Conservation (phyloP, 2,888 invertebrate genomes). For the Rotaria sp. region DNA sequence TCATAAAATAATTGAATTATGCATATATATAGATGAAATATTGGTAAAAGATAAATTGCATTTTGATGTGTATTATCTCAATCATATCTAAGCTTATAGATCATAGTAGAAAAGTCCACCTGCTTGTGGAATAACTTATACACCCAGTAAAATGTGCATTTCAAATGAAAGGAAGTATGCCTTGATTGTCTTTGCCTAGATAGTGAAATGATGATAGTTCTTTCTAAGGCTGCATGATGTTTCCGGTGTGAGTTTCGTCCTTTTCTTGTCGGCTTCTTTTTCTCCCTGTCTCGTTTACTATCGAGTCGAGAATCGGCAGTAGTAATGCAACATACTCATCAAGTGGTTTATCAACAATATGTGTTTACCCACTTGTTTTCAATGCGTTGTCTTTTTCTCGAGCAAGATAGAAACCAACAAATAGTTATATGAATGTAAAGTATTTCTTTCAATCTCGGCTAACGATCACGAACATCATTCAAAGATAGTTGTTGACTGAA, state of each 20-base stretch:
- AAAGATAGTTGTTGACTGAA: neutral
- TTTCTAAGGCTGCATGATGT: neutral
- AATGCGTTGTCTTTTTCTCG: neutral
- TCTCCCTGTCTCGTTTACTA: neutral
- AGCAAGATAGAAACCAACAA: neutral
- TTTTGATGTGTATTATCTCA: neutral
- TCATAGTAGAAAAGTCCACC: neutral
- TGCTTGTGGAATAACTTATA: neutral
- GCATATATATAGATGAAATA: neutral
- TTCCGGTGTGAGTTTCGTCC: conserved; percentile 11
- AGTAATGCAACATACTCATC: neutral
- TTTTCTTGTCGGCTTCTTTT: neutral
- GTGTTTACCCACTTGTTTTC: conserved; percentile 2
- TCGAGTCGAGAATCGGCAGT: neutral
- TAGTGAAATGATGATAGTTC: neutral
- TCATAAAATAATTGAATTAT: neutral
- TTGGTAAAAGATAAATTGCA: neutral
- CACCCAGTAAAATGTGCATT: neutral
- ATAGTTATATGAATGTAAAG: neutral
- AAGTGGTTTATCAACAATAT: neutral
- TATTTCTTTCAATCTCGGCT: neutral
- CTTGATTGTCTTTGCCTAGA: neutral
- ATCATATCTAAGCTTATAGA: neutral
- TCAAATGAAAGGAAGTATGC: neutral
- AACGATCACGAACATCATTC: neutral